Conservation (phyloP, 2,888 invertebrate genomes). For the Dicranocentrus wangi region DNA sequence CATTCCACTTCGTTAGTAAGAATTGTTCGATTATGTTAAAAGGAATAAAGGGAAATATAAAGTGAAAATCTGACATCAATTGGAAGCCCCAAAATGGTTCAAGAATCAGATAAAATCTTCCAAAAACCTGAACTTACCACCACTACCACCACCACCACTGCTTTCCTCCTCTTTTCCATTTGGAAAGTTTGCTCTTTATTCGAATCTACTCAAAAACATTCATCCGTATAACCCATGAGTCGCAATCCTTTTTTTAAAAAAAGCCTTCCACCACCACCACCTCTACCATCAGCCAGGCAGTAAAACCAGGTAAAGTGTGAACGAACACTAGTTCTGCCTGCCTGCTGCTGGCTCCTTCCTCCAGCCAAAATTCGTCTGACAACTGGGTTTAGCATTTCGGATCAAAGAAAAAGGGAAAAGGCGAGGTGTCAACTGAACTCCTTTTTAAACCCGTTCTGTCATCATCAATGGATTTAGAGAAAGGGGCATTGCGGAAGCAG, state of each 20-base stretch:
- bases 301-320: conserved; percentile 4
- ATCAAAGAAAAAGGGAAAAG: conserved; percentile 19
- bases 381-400: conserved; percentile 18
- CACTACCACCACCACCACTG: neutral
- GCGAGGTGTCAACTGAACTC: conserved; percentile 24
- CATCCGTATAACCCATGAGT: no score
- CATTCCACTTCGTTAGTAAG: no score
- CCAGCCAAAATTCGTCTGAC: neutral
- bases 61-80: conserved; percentile 26
- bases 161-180: neutral
- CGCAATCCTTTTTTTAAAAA: no score
- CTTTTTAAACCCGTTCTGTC: conserved; percentile 13
- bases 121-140: conserved; percentile 1
- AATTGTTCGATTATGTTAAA: conserved; percentile 21
- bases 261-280: no score
- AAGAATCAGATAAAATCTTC: conserved; percentile 17
- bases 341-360: conserved; percentile 5
- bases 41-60: conserved; percentile 1
- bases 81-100: conserved; percentile 18
- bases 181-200: neutral
- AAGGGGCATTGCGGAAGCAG: no score
- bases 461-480: no score
- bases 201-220: neutral
- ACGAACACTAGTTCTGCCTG: no score
- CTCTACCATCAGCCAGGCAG: no score